Percentiles rank a stretch among this genome's conserved stretches.
Evolutionary conservation across 2,797 vertebrate species (phyloP).

Genomic region (Meriones psammophilus): DNA sequence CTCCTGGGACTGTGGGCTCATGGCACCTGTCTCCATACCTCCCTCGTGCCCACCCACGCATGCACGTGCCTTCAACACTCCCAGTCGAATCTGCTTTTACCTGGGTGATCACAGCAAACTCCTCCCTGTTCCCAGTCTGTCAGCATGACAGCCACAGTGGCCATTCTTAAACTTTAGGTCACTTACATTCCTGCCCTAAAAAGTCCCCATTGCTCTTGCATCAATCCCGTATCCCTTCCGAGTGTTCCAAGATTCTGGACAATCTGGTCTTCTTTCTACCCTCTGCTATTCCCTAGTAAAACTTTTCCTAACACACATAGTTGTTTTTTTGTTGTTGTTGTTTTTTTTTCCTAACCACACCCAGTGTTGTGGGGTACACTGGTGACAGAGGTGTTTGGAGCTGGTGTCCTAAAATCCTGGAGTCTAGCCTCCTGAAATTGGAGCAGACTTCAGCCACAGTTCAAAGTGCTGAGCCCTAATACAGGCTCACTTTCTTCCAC

Average conservation of each 20-base stretch:
- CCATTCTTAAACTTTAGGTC: background rate
- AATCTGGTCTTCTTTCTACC: background rate
- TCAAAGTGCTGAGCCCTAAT: background rate
- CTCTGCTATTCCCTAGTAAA: background rate
- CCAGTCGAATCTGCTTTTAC: background rate
- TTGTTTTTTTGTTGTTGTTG: too few species aligned
- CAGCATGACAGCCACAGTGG: background rate
- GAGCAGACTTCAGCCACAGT: background rate
- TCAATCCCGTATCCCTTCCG: background rate
- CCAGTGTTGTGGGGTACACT: background rate
- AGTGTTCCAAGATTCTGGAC: background rate
- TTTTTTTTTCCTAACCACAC: background rate
- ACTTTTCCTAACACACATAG: background rate
- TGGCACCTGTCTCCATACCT: background rate
- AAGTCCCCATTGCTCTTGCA: background rate
- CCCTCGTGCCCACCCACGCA: too few species aligned
- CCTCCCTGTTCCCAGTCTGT: background rate
- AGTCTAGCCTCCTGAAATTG: background rate
- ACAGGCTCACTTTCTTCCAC: background rate
- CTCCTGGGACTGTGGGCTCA: background rate
- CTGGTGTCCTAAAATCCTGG: conserved; percentile 7
- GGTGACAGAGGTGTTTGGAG: background rate
- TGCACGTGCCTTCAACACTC: background rate
- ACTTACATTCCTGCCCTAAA: background rate
- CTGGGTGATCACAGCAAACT: background rate